phyloP scores from a whole-genome alignment of 2,113 vertebrate species.

The Oncorhynchus gorbuscha region DNA sequence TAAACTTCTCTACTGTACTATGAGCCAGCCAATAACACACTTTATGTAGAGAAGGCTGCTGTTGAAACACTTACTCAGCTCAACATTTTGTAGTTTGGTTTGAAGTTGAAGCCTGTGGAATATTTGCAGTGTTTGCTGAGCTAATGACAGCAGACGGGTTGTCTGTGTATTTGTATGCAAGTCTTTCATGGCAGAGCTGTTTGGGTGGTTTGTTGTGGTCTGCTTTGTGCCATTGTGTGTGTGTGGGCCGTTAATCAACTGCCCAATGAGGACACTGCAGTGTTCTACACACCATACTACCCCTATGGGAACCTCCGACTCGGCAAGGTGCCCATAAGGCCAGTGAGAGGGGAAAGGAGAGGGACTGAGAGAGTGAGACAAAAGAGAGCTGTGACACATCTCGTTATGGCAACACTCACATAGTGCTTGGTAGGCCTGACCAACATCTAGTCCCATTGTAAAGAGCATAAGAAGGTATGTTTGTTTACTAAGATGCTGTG shows the following conservation, averaged over 20 bases:
- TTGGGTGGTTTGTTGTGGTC: background rate
- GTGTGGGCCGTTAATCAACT: slow-evolving; percentile 1
- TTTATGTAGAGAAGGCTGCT: no score
- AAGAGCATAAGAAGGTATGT: background rate
- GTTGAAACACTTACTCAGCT: background rate
- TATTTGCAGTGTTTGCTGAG: background rate
- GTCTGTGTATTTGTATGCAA: no score
- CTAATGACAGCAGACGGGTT: background rate
- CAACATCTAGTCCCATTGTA: background rate
- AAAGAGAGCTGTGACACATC: background rate
- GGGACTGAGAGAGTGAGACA: slow-evolving; percentile 16
- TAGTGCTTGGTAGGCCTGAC: background rate
- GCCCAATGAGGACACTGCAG: slow-evolving; percentile 13
- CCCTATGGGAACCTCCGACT: slow-evolving; percentile 48
- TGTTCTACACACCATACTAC: slow-evolving; percentile 39
- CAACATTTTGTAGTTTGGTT: background rate
- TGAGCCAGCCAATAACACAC: background rate
- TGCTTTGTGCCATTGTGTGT: background rate
- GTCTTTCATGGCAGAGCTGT: background rate
- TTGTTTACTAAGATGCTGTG: no score
- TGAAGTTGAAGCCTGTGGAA: background rate
- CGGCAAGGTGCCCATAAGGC: slow-evolving; percentile 28
- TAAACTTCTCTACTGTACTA: background rate
- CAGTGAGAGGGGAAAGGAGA: background rate
- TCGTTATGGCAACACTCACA: background rate